Conservation (phyloP, 2,797 vertebrate genomes). For the Oreochromis mossambicus region DNA sequence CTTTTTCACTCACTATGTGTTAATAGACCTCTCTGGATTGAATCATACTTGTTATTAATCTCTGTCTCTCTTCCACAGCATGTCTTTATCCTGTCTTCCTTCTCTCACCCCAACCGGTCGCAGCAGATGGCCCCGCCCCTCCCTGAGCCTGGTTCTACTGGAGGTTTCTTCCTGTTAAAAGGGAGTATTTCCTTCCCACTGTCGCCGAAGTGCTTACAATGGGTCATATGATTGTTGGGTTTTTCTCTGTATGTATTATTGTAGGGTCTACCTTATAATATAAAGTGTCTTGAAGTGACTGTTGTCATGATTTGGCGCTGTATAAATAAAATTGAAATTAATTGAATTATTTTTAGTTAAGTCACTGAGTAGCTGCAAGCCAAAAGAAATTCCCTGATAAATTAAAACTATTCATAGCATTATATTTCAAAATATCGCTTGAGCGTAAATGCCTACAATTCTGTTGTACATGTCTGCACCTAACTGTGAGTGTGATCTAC, state of each 20-base stretch:
- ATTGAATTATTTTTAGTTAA: neutral
- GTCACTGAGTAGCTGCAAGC: neutral
- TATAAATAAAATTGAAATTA: neutral
- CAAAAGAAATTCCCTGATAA: fast-evolving
- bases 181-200: neutral
- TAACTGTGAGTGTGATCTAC: neutral
- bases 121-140: neutral
- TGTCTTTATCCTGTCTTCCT: fast-evolving
- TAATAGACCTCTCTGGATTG: neutral
- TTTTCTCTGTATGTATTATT: neutral
- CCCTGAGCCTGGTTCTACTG: fast-evolving
- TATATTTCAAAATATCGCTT: neutral
- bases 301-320: fast-evolving
- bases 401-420: neutral
- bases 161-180: neutral
- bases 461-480: neutral
- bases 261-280: neutral
- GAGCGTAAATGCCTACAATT: neutral
- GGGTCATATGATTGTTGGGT: neutral
- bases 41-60: fast-evolving
- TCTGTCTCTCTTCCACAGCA: neutral
- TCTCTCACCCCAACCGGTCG: fast-evolving
- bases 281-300: neutral
- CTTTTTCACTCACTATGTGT: neutral
- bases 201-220: neutral